A percentile compares a stretch with the other conserved stretches of the same genome.
Evolutionary conservation across 2,797 vertebrate species (phyloP).

Genomic region (Ctenopoma multispine): DNA sequence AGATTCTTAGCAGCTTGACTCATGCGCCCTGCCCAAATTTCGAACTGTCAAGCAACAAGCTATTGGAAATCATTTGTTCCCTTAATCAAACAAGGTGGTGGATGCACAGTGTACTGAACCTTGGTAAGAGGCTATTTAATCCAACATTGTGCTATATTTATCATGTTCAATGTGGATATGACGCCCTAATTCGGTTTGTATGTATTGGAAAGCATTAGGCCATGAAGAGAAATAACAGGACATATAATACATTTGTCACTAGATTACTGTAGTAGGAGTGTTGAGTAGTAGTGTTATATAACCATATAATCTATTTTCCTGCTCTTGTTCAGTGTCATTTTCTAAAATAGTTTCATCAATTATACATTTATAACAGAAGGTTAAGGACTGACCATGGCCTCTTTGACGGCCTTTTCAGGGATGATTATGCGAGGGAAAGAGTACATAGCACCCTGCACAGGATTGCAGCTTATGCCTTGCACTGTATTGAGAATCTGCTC

Average conservation of each 20-base stretch:
- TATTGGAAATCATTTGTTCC: constrained; percentile 74
- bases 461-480: constrained; percentile 91
- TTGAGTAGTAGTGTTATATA: constrained; percentile 1
- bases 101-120: constrained; percentile 8
- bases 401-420: constrained; percentile 84
- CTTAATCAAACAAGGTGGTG: constrained; percentile 36
- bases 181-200: background rate
- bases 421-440: constrained; percentile 88
- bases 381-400: constrained; percentile 83
- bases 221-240: background rate
- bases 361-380: background rate
- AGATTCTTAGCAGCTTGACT: constrained; percentile 35
- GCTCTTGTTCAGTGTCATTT: constrained; percentile 3
- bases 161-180: background rate
- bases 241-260: background rate
- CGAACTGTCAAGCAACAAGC: constrained; percentile 41
- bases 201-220: background rate
- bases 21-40: constrained; percentile 38
- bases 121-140: constrained; percentile 20
- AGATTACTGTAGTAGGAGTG: background rate
- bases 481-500: constrained; percentile 88
- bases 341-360: background rate
- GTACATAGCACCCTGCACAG: constrained; percentile 95
- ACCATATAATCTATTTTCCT: background rate
- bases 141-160: background rate